Conservation (phyloP, 2,113 vertebrate species). For the Rhodinocichla rosea region DNA sequence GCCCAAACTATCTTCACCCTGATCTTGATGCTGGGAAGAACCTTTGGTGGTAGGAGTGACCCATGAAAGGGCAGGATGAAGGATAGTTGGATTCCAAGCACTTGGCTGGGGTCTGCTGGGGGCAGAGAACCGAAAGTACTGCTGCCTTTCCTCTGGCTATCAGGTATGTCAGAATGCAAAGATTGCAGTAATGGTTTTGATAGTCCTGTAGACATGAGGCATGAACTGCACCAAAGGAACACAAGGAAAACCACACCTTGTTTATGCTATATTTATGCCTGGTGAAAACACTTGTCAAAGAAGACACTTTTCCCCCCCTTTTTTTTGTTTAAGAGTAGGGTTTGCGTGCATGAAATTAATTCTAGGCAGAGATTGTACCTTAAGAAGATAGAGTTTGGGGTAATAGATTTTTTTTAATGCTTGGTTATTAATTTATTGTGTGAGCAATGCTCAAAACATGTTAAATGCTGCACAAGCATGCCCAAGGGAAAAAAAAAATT, state of each 20-base stretch:
- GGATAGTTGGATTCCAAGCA: not conserved
- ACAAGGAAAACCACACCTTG: not conserved
- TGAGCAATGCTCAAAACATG: not conserved
- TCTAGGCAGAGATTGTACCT: not conserved
- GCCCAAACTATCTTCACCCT: not conserved
- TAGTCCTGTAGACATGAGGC: not conserved
- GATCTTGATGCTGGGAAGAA: not conserved
- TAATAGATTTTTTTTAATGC: not conserved
- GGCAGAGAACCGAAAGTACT: not conserved
- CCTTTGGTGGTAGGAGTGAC: not conserved
- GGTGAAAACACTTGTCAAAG: not conserved
- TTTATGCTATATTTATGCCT: not conserved
- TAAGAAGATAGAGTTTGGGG: not conserved
- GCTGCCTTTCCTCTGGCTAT: not conserved
- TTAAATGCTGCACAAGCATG: not conserved
- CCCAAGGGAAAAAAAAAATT: too few relatives aligned
- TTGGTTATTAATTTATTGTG: not conserved
- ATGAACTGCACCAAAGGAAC: not conserved
- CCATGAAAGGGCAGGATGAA: not conserved
- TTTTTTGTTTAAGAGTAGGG: not conserved
- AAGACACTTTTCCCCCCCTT: fast-evolving
- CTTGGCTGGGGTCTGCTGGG: not conserved
- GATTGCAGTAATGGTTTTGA: not conserved
- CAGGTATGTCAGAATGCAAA: not conserved
- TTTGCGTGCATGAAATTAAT: not conserved